Evolutionary conservation across 2,888 invertebrate species (phyloP).

Genomic region (Auanema sp.): DNA sequence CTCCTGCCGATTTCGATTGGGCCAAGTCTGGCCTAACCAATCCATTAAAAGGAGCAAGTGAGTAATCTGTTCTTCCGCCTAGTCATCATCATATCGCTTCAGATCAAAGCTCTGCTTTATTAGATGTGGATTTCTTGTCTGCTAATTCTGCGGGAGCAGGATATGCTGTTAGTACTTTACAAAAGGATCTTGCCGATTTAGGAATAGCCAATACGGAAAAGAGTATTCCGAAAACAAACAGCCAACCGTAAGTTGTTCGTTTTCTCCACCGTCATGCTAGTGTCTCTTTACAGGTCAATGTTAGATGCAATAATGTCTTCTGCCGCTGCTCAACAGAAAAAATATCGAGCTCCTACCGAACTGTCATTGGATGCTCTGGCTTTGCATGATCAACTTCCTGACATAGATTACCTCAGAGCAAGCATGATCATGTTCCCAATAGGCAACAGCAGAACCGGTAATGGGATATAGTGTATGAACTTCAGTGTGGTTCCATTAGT

Average conservation of each 20-base stretch:
- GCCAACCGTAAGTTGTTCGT: neutral
- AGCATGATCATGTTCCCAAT: slow-evolving; percentile 50
- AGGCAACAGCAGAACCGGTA: slow-evolving; percentile 15
- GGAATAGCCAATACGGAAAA: slow-evolving; percentile 23
- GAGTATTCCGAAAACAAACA: neutral
- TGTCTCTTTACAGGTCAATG: slow-evolving; percentile 20
- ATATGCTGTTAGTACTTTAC: slow-evolving; percentile 28
- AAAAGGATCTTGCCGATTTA: slow-evolving; percentile 44
- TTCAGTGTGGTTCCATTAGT: too few relatives aligned
- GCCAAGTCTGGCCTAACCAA: slow-evolving; percentile 49
- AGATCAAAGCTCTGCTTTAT: slow-evolving; percentile 37
- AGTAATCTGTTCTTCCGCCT: slow-evolving; percentile 18
- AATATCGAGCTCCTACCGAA: slow-evolving; percentile 32
- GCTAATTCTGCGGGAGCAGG: slow-evolving; percentile 29
- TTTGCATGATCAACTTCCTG: slow-evolving; percentile 51
- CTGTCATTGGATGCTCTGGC: slow-evolving; percentile 52
- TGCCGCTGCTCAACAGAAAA: slow-evolving; percentile 9
- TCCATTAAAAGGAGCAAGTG: slow-evolving; percentile 52
- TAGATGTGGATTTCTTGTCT: slow-evolving; percentile 47
- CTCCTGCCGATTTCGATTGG: slow-evolving; percentile 57
- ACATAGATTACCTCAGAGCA: slow-evolving; percentile 45
- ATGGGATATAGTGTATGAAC: neutral
- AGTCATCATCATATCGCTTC: slow-evolving; percentile 10
- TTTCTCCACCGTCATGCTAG: neutral
- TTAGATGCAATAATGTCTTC: slow-evolving; percentile 28